Base-by-base conservation (phyloP, 2,113 vertebrate species). In the Eublepharis macularius region DNA sequence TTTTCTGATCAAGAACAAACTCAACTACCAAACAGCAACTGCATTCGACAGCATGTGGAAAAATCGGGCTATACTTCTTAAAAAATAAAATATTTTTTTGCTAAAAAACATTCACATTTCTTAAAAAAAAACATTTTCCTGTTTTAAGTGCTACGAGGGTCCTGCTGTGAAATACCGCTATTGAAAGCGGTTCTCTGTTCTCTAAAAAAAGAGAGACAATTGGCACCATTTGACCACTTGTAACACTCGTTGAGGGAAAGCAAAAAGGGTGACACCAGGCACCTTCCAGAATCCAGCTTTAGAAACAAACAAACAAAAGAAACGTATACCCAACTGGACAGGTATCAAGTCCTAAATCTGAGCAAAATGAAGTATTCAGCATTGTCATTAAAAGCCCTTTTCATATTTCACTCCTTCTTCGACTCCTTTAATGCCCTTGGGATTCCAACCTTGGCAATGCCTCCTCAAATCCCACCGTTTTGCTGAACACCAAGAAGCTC, bases 361-460 rank as follows among this genome's bases (percentile, higher is more conserved):
- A 94, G 89, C 74, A 92, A 88, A 88, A 57, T 89, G 93, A 91
- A 89, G 72, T 93, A 92, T 93, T 95, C 93, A 89, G 92, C 89
- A 91, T 90, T 87, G 86, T 92, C 86, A 93, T 89, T 85, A 94
- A 94, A 93, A 93, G 93, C 91, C 91, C 92, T 70, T 91, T 72
- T 60, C 68, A 85, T 85, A 87, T 86, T 77, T 83, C 26, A 78
- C 43, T 77, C 57, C 87, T 45, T 85, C 81, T 88, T 80, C 0
- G 70, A 89, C 82, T 70, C 87, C 60, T 41, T 90, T 90, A 91
- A 93, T 91, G 88, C 86, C 90, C 92, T 90, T 84, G 51, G 89
- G 45, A 90, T 82, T 0, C 0, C 68, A 80, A 39, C 82, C 74
- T 65, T 0, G 0, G 17, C 81, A 89, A 60, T 86, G 85, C 84